Evolutionary conservation across 2,113 vertebrate genomes (phyloP).

Genomic region (Mirza zaza): DNA sequence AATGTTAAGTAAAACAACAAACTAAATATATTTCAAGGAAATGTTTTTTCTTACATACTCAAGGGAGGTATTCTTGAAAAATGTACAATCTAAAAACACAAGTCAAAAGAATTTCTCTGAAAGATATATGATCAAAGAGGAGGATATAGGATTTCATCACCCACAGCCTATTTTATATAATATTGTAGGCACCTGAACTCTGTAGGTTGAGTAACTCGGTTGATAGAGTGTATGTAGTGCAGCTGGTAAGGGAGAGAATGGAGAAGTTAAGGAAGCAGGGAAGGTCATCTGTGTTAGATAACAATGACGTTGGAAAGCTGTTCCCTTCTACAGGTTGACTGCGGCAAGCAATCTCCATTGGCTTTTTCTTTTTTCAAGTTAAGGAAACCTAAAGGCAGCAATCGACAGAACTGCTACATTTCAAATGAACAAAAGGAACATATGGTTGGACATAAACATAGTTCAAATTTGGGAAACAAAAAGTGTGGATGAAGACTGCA

Average conservation of each 20-base stretch:
- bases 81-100: constrained; percentile 5
- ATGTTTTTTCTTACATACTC: neutral
- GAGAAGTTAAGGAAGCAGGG: neutral
- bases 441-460: neutral
- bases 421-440: constrained; percentile 29
- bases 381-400: constrained; percentile 41
- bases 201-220: neutral
- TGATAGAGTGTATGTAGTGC: neutral
- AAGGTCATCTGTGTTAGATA: neutral
- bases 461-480: constrained; percentile 28
- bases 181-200: neutral
- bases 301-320: neutral
- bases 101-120: constrained; percentile 1
- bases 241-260: neutral
- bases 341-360: neutral
- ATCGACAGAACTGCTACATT: neutral
- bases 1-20: constrained; percentile 28
- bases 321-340: neutral
- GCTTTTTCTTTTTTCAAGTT: neutral
- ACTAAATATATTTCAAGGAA: constrained; percentile 28
- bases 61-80: neutral
- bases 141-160: neutral
- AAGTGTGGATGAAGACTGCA: neutral
- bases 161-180: neutral
- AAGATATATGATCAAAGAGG: neutral